phyloP scores from a whole-genome alignment of 2,888 invertebrate genomes.

The Hemistola chrysoprasaria region DNA sequence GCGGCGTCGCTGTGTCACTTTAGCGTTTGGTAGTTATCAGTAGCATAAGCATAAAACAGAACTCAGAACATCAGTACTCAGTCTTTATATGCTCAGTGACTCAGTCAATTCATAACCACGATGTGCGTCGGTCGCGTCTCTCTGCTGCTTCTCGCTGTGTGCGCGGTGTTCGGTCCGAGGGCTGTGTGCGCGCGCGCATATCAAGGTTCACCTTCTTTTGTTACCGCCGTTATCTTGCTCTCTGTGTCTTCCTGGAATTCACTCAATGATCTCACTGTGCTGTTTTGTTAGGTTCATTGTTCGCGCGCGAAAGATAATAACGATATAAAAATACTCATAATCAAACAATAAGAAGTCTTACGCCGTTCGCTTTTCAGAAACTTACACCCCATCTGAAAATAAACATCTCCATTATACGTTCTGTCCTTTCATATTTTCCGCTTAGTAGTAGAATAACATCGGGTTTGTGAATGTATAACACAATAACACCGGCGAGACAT shows the following conservation, averaged over 20 bases:
- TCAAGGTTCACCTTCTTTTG: slow-evolving; percentile 47
- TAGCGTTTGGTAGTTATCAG: no score
- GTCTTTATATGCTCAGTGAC: no score
- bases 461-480: slow-evolving; percentile 51
- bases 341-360: neutral
- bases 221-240: slow-evolving; percentile 30
- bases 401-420: slow-evolving; percentile 34
- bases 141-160: slow-evolving; percentile 31
- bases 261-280: neutral
- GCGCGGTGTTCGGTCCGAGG: no score
- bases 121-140: slow-evolving; percentile 37
- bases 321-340: neutral
- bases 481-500: slow-evolving; percentile 30
- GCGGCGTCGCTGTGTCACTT: no score
- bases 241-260: slow-evolving; percentile 41
- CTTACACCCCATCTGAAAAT: slow-evolving; percentile 15
- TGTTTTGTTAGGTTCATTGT: slow-evolving; percentile 1
- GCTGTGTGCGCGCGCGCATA: slow-evolving; percentile 43
- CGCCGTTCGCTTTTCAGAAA: slow-evolving; percentile 6
- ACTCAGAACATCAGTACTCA: no score
- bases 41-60: no score
- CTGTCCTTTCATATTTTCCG: slow-evolving; percentile 38
- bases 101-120: slow-evolving; percentile 30
- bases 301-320: slow-evolving; percentile 1
- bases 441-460: slow-evolving; percentile 47